Evolutionary conservation across 2,888 invertebrate species (phyloP), one percentile per base, ranked within the genome.

Genomic region (Agrotis puta): DNA sequence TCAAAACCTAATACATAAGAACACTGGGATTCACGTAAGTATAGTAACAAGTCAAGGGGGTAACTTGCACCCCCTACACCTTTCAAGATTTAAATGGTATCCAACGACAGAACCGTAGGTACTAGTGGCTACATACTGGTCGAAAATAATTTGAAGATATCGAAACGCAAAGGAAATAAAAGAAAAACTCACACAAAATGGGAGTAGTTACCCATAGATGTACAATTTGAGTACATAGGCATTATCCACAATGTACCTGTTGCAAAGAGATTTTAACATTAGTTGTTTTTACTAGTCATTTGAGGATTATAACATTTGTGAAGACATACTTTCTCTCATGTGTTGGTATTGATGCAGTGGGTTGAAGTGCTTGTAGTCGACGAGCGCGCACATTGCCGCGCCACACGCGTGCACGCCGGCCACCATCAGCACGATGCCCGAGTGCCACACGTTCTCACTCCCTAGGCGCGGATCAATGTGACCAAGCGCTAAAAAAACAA

Each of bases 221-320:
- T 87, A 83, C 96, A 95, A 84, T 91, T 94, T 1, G 95, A 94
- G 85, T 93, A 95, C 91, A 95, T 90, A 3, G 95, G 95, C 78
- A 95, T 88, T 77, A 94, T 86, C 95, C 95, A 95, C 68, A 95
- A 77, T 47, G 90, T 89, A 86, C 94, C 95, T 95, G 86, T 59
- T 87, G 61, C 54, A 76, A 61, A 63, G 18, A 27, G 4, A 47
- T 45, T 24, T 45, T 70, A 54, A 14, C 33, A 33, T 56, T 56
- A 56, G 6, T 33, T 20, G 18, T 18, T 27, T n/a, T 33, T 56
- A n/a, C 6, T 56, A 56, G 11, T 11, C n/a, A 27, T 13, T n/a
- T 33, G 5, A 56, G 13, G 14, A 33, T 18, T 3, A 47, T 20
- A 39, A 33, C 45, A 39, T 45, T 57, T 14, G 14, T 47, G 33